Conservation (phyloP, 1,140 invertebrate genomes). For the Drosophila novamexicana region DNA sequence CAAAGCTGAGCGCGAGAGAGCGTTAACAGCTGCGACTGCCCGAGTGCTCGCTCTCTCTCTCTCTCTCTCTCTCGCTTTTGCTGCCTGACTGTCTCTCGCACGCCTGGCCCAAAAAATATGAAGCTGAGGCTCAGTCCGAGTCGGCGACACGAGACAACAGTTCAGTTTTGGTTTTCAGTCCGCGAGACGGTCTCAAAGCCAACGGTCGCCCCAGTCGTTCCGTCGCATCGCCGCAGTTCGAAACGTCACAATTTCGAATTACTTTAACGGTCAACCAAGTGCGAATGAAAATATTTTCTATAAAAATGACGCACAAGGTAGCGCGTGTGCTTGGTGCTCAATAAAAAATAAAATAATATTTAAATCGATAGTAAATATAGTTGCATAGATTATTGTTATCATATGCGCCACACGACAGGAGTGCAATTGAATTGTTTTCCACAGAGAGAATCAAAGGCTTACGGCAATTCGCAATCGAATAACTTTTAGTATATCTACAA, state of each 20-base stretch:
- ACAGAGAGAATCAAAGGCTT: slow-evolving; percentile 37
- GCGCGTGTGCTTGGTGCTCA: slow-evolving; percentile 41
- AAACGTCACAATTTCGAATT: slow-evolving; percentile 16
- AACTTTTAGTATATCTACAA: slow-evolving; percentile 1
- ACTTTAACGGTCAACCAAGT: slow-evolving; percentile 33
- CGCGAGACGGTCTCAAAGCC: slow-evolving; percentile 63
- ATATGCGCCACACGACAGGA: slow-evolving; percentile 19
- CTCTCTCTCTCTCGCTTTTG: background rate
- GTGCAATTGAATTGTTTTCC: slow-evolving; percentile 38
- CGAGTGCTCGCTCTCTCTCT: background rate
- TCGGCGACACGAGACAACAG: slow-evolving; percentile 4
- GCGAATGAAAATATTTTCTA: slow-evolving; percentile 7
- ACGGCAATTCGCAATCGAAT: slow-evolving; percentile 26
- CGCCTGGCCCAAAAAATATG: background rate
- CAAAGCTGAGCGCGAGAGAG: slow-evolving; percentile 26
- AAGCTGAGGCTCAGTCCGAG: slow-evolving; percentile 11
- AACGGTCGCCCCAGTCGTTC: slow-evolving; percentile 50
- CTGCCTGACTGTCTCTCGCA: background rate
- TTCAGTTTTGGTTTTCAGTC: slow-evolving; percentile 44
- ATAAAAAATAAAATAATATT: slow-evolving; percentile 25
- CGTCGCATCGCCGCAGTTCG: slow-evolving; percentile 19
- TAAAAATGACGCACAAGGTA: slow-evolving; percentile 37
- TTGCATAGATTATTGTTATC: slow-evolving; percentile 10
- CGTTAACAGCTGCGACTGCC: background rate
- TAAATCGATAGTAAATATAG: slow-evolving; percentile 19